Evolutionary conservation across 1,140 invertebrate species (phyloP), one percentile per base, ranked within the genome.

Genomic region (Drosophila trapezifrons): DNA sequence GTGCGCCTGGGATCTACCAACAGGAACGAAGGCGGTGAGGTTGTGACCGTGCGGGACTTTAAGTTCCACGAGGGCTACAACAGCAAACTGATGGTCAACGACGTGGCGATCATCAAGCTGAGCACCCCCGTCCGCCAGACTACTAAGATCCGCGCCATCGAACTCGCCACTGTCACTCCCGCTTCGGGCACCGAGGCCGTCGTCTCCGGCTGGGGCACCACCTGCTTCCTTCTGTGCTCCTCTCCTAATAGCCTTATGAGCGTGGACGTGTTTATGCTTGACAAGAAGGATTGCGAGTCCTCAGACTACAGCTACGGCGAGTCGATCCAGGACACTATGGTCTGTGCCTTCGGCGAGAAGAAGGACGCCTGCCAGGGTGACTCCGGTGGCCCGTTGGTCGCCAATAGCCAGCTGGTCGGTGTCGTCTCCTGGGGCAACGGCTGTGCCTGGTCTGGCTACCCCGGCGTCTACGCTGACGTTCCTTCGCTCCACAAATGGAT

Each of bases 361-460:
- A 93, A 93, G 75, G 94, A 94, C 78, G 92, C 94, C 57, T 94
- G 94, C 72, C 93, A 94, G 58, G 91, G 91, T 49, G 92, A 92
- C 70, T 93, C 92, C 13, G 92, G 92, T 47, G 92, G 93, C 37
- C 92, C 92, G 13, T 37, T 93, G 64, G 90, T 91, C 9, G 63
- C 80, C 27, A 52, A 90, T 27, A 70, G 75, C 17, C 27, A 92
- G 52, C 84, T 94, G 7, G 92, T 92, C 5, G 95, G 95, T 20
- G 84, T 96, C 10, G 94, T 95, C 0, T 95, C 95, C 1, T 96
- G 95, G 95, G 95, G 95, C 5, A 93, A 93, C 12, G 94, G 94
- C 0, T 96, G 96, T 63, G 95, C 93, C 13, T 92, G 92, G 37
- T 79, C 90, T 2, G 92, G 91, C 6, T 93, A 94, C 65, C 95